Conservation (phyloP, 2,113 vertebrate species). For the Heliornis fulica region DNA sequence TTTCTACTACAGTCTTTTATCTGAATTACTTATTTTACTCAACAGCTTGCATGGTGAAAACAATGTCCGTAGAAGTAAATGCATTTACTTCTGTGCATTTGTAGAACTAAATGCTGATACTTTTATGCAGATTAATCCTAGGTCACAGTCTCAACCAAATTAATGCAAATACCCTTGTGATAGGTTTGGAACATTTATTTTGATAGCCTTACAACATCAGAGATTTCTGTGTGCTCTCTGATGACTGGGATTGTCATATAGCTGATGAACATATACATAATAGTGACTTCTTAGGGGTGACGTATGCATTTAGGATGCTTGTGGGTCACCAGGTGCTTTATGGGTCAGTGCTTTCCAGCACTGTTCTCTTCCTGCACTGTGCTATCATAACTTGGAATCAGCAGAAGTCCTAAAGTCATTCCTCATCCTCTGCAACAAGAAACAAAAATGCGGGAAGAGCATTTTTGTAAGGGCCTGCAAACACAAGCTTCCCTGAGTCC, state of each 20-base stretch:
- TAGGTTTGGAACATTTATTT: neutral
- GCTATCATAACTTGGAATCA: neutral
- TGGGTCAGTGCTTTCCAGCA: neutral
- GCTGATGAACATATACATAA: neutral
- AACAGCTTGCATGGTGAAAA: neutral
- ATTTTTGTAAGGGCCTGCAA: neutral
- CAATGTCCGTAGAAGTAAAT: neutral
- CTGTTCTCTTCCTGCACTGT: neutral
- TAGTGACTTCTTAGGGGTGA: neutral
- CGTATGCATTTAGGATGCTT: neutral
- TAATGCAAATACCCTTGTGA: neutral
- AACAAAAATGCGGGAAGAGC: neutral
- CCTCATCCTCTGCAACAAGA: neutral
- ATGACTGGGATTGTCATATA: accelerated
- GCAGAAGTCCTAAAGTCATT: neutral
- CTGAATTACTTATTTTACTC: neutral
- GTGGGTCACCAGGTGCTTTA: neutral
- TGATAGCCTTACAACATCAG: neutral
- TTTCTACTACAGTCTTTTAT: neutral
- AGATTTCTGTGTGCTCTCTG: neutral
- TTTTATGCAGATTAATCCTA: neutral
- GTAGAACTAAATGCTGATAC: neutral
- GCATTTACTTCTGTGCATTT: neutral
- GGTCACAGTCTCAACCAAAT: neutral
- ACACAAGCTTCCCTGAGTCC: neutral